Evolutionary conservation across 2,113 vertebrate genomes (phyloP).

Genomic region (Orientallactaga bullata): DNA sequence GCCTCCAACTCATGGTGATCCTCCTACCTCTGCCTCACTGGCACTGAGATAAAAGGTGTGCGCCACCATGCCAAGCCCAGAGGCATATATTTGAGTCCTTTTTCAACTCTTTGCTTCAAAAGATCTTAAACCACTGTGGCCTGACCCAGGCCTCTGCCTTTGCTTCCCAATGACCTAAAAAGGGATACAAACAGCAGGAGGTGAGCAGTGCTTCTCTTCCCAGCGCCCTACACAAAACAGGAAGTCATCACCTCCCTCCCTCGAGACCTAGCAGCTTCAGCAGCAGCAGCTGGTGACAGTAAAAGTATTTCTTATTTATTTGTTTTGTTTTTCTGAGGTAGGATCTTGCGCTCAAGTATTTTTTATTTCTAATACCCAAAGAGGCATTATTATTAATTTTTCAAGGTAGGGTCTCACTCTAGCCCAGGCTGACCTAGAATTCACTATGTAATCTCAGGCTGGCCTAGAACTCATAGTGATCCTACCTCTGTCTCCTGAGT

Average conservation of each 20-base stretch:
- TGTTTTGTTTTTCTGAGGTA: too few relatives aligned
- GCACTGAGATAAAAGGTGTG: too few relatives aligned
- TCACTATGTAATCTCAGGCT: too few relatives aligned
- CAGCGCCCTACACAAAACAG: conserved; percentile 39
- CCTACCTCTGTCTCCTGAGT: too few relatives aligned
- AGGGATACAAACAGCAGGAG: conserved; percentile 3
- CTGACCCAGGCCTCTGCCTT: neutral
- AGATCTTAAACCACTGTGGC: neutral
- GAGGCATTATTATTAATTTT: too few relatives aligned
- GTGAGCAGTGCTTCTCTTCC: neutral
- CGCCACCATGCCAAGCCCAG: too few relatives aligned
- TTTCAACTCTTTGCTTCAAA: neutral
- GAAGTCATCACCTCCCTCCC: conserved; percentile 21
- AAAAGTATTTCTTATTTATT: neutral
- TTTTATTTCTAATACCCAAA: conserved; percentile 56
- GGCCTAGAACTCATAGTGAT: too few relatives aligned
- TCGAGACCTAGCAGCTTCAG: conserved; percentile 2
- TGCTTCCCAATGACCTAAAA: neutral
- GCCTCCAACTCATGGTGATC: too few relatives aligned
- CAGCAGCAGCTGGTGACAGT: neutral
- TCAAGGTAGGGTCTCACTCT: too few relatives aligned
- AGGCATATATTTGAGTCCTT: conserved; percentile 1
- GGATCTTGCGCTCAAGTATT: neutral
- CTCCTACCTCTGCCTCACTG: too few relatives aligned
- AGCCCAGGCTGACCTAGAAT: too few relatives aligned